Evolutionary conservation across 1,140 invertebrate genomes (phyloP).

Genomic region (Polypedilum pembai): DNA sequence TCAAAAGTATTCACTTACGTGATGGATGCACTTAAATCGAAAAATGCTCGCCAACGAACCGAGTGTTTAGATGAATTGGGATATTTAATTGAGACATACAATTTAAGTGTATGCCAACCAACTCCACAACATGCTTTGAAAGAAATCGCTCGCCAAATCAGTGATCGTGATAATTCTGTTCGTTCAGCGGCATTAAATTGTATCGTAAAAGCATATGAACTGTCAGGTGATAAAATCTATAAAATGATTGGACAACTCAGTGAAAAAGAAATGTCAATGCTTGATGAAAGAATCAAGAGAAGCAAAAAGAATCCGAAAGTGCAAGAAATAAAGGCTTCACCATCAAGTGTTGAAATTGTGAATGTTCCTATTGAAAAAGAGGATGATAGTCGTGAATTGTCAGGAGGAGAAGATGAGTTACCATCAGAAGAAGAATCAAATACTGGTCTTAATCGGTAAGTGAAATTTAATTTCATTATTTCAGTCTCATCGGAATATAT

Average conservation of each 20-base stretch:
- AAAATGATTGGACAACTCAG: slow-evolving; percentile 83
- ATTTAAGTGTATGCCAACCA: slow-evolving; percentile 75
- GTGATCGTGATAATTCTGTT: slow-evolving; percentile 93
- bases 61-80: slow-evolving; percentile 92
- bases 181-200: slow-evolving; percentile 92
- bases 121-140: slow-evolving; percentile 71
- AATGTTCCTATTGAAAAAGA: slow-evolving; percentile 44
- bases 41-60: slow-evolving; percentile 92
- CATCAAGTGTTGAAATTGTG: slow-evolving; percentile 41
- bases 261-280: slow-evolving; percentile 86
- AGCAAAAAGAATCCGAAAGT: slow-evolving; percentile 61
- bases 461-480: slow-evolving; percentile 12
- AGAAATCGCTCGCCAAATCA: slow-evolving; percentile 88
- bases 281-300: slow-evolving; percentile 92
- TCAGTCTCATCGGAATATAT: slow-evolving; percentile 22
- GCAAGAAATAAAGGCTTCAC: slow-evolving; percentile 41
- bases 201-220: slow-evolving; percentile 81
- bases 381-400: slow-evolving; percentile 33
- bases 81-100: slow-evolving; percentile 77
- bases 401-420: slow-evolving; percentile 42
- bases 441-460: not conserved
- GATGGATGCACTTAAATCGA: slow-evolving; percentile 92
- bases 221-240: slow-evolving; percentile 84
- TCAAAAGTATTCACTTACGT: slow-evolving; percentile 83
- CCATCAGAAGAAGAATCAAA: slow-evolving; percentile 37